Evolutionary conservation across 1,140 invertebrate genomes (phyloP), one percentile per base, ranked within the genome.

Genomic region (Monomorium pharaonis): DNA sequence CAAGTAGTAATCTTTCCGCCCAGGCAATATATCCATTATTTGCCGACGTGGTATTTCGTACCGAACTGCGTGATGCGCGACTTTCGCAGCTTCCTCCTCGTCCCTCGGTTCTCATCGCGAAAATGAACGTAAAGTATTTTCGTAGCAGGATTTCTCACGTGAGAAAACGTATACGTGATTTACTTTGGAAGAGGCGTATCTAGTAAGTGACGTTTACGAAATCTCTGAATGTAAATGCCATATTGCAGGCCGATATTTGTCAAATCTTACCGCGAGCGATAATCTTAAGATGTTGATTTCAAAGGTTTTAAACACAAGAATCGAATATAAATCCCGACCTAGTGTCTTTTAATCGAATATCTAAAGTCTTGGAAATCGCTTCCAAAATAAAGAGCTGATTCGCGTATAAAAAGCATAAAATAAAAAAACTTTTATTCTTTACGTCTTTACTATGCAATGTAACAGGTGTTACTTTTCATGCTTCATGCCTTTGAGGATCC

Each of bases 1-100:
- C 84, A 83, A 84, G 58, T 81, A 72, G 86, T 83, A 88, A 88
- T 88, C 91, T 93, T 89, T 91, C 92, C 90, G 92, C 87, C 78
- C 60, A 83, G 72, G 72, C 83, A 84, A 88, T 84, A 89, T 84
- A 86, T 89, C 69, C 87, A 75, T 88, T 89, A 84, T 88, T 88
- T 86, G 69, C 81, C 58, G 74, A 75, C 75, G 69, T 54, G 21
- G 51, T 70, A 83, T 86, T 87, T 88, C 33, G 67, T 83, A 58
- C 65, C 87, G 86, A 87, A 88, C 84, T 62, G 74, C 60, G 63
- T 76, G 70, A 12, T 54, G 74, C 30, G 72, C 86, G 65, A 87
- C 84, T 85, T 85, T 84, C 42, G 81, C 84, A 78, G 77, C 51
- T 78, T 86, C 84, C 30, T 60, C 44, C 42, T 56, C 47, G 49